Conservation (phyloP, 2,888 invertebrate genomes). For the Perithous albicinctus region DNA sequence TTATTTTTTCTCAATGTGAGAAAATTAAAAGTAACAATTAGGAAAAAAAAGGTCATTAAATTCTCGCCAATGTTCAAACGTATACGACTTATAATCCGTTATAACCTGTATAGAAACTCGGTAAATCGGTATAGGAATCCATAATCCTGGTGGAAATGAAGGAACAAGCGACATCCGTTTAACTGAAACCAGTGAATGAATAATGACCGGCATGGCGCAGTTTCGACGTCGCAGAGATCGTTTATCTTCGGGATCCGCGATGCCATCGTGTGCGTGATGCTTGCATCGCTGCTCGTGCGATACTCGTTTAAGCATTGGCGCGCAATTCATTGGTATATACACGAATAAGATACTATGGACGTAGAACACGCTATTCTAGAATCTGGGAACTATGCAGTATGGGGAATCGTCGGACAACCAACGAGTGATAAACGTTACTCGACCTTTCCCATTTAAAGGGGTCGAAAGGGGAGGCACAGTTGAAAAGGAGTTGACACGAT, state of each 20-base stretch:
- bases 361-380: conserved; percentile 35
- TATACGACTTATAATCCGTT: background rate
- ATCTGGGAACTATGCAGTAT: conserved; percentile 30
- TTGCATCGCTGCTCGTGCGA: background rate
- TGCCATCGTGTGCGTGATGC: conserved; percentile 5
- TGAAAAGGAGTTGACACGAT: background rate
- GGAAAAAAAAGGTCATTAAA: background rate
- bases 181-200: conserved; percentile 44
- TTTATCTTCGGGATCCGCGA: conserved; percentile 43
- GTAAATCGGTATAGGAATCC: conserved; percentile 29
- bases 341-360: background rate
- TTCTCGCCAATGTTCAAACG: background rate
- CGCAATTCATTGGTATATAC: background rate
- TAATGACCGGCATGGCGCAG: conserved; percentile 32
- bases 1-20: too few species aligned
- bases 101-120: conserved; percentile 12
- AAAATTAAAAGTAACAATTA: too few species aligned
- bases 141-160: background rate
- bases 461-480: background rate
- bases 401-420: conserved; percentile 15
- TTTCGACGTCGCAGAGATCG: conserved; percentile 56
- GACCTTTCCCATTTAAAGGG: conserved; percentile 32
- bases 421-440: conserved; percentile 40
- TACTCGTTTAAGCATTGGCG: background rate
- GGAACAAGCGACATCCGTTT: conserved; percentile 3